phyloP scores from a whole-genome alignment of 1,140 invertebrate species.

The Magallana gigas region DNA sequence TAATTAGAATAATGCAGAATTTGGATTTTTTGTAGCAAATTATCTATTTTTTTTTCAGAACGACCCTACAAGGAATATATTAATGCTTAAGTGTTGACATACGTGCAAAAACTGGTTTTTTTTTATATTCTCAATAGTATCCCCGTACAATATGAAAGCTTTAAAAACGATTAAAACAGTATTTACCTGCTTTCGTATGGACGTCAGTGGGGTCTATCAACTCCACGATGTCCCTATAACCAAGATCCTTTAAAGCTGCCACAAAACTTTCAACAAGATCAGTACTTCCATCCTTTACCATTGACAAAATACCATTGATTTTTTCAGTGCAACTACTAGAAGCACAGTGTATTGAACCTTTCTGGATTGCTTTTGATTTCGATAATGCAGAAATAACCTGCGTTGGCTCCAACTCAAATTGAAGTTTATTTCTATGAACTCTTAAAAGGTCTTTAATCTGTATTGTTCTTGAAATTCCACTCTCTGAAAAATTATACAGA shows the following conservation, averaged over 20 bases:
- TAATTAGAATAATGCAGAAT: no score
- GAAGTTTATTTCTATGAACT: neutral
- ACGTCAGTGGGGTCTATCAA: neutral
- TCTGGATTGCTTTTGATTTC: neutral
- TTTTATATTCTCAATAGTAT: no score
- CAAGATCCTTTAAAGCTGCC: neutral
- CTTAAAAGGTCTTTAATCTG: neutral
- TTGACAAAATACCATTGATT: neutral
- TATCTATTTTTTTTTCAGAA: no score
- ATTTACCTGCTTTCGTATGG: neutral
- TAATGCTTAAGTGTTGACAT: no score
- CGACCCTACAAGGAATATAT: no score
- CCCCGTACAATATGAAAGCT: no score
- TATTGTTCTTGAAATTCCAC: neutral
- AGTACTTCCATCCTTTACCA: neutral
- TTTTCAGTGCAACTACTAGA: neutral
- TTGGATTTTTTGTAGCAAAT: no score
- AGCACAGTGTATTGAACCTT: neutral
- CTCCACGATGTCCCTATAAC: neutral
- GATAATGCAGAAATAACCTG: neutral
- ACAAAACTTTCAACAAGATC: neutral
- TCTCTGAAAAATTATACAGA: no score
- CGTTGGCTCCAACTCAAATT: neutral
- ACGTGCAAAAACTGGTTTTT: no score
- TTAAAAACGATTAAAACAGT: no score